phyloP scores from a whole-genome alignment of 2,113 vertebrate species.

The Myotis yumanensis region DNA sequence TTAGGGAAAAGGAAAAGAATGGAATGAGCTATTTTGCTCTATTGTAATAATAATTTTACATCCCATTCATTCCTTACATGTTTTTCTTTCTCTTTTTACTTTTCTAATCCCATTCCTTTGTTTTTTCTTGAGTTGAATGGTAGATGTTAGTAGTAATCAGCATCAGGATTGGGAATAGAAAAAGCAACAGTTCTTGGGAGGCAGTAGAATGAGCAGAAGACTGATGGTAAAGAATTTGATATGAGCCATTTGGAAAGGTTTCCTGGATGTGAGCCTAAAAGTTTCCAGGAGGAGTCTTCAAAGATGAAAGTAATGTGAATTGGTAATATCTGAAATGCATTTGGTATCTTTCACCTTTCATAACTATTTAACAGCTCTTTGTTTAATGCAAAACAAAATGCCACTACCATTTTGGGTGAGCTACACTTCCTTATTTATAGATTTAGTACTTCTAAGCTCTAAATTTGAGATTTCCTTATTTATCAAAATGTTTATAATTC shows the following conservation, averaged over 20 bases:
- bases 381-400: neutral
- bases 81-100: neutral
- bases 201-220: neutral
- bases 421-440: constrained; percentile 18
- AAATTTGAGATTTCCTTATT: constrained; percentile 1
- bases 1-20: neutral
- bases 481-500: neutral
- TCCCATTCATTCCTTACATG: neutral
- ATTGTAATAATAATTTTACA: neutral
- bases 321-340: neutral
- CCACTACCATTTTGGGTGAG: neutral
- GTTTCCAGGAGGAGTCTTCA: neutral
- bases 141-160: neutral
- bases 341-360: neutral
- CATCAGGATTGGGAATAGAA: neutral
- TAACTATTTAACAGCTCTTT: neutral
- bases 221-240: neutral
- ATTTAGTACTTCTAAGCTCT: neutral
- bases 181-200: constrained; percentile 15
- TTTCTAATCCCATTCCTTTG: neutral
- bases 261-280: neutral
- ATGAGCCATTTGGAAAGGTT: neutral
- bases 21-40: neutral
- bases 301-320: neutral
- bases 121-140: neutral